Evolutionary conservation across 2,888 invertebrate species (phyloP), one percentile per base, ranked within the genome.

Genomic region (Papilio gigon): DNA sequence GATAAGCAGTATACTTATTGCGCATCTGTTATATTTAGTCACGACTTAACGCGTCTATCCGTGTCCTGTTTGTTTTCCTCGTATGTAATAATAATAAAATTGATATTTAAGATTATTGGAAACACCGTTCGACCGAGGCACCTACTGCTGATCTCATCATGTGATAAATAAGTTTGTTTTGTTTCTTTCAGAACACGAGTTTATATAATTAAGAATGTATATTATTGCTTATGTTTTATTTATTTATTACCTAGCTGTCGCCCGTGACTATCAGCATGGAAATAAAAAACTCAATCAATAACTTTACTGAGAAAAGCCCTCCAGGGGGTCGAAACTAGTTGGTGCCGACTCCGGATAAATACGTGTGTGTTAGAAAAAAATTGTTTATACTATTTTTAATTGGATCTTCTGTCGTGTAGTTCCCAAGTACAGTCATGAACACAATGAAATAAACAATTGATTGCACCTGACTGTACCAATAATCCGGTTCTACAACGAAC

Each of bases 1-100:
- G 11, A 50, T 25, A 53, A 1, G n/a, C 53, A 53, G 53, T 53
- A 53, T 6, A 30, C 9, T 17, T 1, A 27, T 27, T 40, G 61
- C n/a, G 59, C 25, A 60, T 60, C 40, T 14, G 59, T 37, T 40
- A 22, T n/a, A 8, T 40, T 22, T 14, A 37, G 25, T 50, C 50
- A 63, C 53, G 50, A 25, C 14, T 35, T 50, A 35, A n/a, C n/a
- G 6, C 25, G 35, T 14, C 50, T 50, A 14, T 53, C 8, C n/a
- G 33, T 0, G 33, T 65, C 65, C 65, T 65, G 58, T 65, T 44
- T 65, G 58, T 65, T 65, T 58, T 44, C 65, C 65, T 44, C 8
- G 22, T 25, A 12, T 11, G 12, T 8, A 33, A 42, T 65, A 44
- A 25, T 14, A 58, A 42, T 58, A 61, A 67, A 61, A 40, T 37